Conservation (phyloP, 2,113 vertebrate species). For the Brienomyrus longianalis region DNA sequence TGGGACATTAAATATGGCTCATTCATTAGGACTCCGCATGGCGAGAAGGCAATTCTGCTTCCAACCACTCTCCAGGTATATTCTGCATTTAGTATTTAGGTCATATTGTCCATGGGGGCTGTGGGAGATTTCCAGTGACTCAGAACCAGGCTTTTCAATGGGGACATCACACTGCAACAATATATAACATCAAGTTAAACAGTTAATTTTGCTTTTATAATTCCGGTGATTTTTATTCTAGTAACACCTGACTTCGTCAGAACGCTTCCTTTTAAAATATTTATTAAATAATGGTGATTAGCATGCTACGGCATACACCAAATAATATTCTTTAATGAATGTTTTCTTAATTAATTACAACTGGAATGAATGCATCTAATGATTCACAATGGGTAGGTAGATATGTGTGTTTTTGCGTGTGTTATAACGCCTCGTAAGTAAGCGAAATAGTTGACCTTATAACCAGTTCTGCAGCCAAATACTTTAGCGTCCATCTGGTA, state of each 20-base stretch:
- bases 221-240: background rate
- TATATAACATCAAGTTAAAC: background rate
- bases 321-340: background rate
- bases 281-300: background rate
- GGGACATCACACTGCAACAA: background rate
- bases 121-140: conserved; percentile 13
- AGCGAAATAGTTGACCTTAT: background rate
- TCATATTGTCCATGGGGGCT: conserved; percentile 23
- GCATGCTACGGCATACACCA: background rate
- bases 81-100: conserved; percentile 40
- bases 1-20: conserved; percentile 30
- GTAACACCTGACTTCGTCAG: background rate
- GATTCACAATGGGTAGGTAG: background rate
- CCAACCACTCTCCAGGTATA: conserved; percentile 19
- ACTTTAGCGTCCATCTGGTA: background rate
- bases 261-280: background rate
- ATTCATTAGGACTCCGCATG: conserved; percentile 23
- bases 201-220: background rate
- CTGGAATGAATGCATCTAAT: background rate
- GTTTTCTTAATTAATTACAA: background rate
- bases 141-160: conserved; percentile 19
- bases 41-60: conserved; percentile 20
- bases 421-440: background rate
- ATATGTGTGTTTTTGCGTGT: background rate
- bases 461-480: background rate